Evolutionary conservation across 2,113 vertebrate species (phyloP).

Genomic region (Crotalus helleri): DNA sequence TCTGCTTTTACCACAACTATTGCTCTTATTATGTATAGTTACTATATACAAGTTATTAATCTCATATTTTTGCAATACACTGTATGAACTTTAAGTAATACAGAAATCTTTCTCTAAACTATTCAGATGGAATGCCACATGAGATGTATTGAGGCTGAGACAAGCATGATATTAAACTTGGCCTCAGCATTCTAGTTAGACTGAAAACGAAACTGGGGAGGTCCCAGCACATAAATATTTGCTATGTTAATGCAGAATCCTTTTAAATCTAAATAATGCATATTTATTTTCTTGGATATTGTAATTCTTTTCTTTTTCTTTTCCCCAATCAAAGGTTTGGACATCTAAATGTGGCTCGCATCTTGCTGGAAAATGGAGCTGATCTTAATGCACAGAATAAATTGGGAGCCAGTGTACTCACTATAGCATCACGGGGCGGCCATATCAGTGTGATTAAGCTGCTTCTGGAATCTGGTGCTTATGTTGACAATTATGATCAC

Average conservation of each 20-base stretch:
- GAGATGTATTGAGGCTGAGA: background rate
- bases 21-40: background rate
- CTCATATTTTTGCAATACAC: background rate
- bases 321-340: conserved; percentile 77
- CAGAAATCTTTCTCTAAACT: background rate
- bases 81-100: background rate
- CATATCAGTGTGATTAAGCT: conserved; percentile 86
- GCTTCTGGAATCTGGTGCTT: conserved; percentile 85
- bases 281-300: background rate
- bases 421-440: conserved; percentile 87
- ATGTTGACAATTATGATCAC: conserved; percentile 81
- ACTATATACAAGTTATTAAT: background rate
- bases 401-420: conserved; percentile 89
- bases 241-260: background rate
- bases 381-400: conserved; percentile 90
- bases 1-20: background rate
- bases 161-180: background rate
- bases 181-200: background rate
- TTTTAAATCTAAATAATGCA: background rate
- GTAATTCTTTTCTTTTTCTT: background rate
- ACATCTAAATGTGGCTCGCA: conserved; percentile 82
- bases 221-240: background rate
- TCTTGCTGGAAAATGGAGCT: conserved; percentile 91
- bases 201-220: background rate
- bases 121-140: background rate